Percentiles rank a stretch among this genome's conserved stretches.
These are phyloP conservation scores for Notothenia coriiceps DNA, from an alignment of 2,113 vertebrate species.

Conservation along the genomic window DNA sequence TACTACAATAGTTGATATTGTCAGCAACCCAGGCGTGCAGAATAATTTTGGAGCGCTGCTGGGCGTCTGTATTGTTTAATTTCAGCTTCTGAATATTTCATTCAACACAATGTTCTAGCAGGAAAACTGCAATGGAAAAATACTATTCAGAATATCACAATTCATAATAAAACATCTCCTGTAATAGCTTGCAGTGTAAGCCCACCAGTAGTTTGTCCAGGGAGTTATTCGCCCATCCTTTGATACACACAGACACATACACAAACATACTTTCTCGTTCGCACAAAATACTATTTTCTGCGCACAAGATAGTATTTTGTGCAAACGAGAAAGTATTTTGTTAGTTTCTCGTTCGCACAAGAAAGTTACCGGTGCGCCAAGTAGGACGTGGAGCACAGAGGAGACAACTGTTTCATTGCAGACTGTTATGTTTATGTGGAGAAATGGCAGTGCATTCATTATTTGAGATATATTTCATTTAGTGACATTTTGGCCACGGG, in stretches of 20 bases:
- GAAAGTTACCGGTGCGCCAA: too few species aligned
- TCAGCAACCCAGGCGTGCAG: constrained; percentile 21
- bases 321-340: too few species aligned
- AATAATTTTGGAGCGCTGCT: constrained; percentile 43
- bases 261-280: not conserved
- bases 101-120: not conserved
- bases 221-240: constrained; percentile 24
- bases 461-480: too few species aligned
- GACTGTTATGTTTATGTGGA: too few species aligned
- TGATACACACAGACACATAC: constrained; percentile 2
- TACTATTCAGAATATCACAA: not conserved
- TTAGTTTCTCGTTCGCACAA: too few species aligned
- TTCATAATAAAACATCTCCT: constrained; percentile 4
- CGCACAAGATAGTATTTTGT: too few species aligned
- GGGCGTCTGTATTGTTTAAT: constrained; percentile 38
- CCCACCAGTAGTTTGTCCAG: not conserved
- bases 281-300: too few species aligned
- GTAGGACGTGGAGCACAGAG: too few species aligned
- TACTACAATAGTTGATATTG: constrained; percentile 61
- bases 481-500: too few species aligned
- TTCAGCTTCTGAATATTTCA: constrained; percentile 10
- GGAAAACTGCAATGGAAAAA: not conserved
- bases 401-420: too few species aligned
- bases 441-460: too few species aligned
- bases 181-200: not conserved